Conservation (phyloP, 2,113 vertebrate genomes). For the Leptobrachium leishanense region DNA sequence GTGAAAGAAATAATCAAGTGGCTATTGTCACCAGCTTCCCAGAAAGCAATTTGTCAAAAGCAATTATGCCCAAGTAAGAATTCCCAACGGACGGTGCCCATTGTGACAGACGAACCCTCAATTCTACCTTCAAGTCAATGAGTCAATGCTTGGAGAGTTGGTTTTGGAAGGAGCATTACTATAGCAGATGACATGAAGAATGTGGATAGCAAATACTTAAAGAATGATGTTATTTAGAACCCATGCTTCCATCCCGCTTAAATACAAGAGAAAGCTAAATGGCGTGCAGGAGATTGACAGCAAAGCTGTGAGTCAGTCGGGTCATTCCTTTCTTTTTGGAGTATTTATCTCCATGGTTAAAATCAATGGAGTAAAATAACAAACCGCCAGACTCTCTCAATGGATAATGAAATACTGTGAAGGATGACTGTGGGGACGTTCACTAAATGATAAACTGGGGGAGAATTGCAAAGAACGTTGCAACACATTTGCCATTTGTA, state of each 20-base stretch:
- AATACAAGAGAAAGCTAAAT: not conserved
- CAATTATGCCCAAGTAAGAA: not conserved
- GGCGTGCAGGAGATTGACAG: conserved; percentile 11
- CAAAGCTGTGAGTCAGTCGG: not conserved
- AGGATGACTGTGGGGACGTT: no score
- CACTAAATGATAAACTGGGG: no score
- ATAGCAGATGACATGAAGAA: not conserved
- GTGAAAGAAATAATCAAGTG: no score
- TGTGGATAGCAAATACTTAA: conserved; percentile 1
- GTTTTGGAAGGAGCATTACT: conserved; percentile 4
- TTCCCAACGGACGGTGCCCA: not conserved
- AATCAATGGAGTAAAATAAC: no score
- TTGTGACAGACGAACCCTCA: not conserved
- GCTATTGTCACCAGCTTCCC: no score
- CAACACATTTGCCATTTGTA: no score
- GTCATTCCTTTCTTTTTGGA: conserved; percentile 2
- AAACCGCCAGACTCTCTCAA: no score
- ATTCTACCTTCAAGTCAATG: not conserved
- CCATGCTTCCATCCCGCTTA: not conserved
- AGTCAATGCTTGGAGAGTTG: not conserved
- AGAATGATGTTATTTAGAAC: not conserved
- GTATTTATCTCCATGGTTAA: conserved; percentile 4
- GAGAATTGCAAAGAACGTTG: no score
- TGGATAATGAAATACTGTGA: no score
- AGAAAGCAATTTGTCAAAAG: no score